phyloP scores from a whole-genome alignment of 2,113 vertebrate species.

The Macrotis lagotis region DNA sequence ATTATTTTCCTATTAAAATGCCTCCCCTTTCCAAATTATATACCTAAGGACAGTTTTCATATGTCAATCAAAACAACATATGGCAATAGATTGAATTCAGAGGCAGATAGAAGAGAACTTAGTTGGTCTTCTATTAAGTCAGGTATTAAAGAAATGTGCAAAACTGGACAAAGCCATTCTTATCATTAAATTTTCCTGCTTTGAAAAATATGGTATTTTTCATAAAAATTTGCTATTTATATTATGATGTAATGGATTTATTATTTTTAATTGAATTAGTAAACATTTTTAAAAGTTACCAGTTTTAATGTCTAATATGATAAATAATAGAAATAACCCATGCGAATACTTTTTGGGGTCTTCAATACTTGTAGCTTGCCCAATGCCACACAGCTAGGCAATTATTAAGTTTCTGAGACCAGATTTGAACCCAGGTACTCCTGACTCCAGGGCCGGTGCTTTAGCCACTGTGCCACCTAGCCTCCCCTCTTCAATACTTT shows the following conservation, averaged over 20 bases:
- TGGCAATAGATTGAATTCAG: not conserved
- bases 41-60: not conserved
- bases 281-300: not conserved
- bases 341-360: not conserved
- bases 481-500: not conserved
- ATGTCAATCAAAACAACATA: not conserved
- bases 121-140: not conserved
- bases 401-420: too few relatives aligned
- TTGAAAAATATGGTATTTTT: not conserved
- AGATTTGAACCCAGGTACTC: too few relatives aligned
- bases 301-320: not conserved
- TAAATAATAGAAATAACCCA: not conserved
- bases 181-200: not conserved
- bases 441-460: too few relatives aligned
- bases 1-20: not conserved
- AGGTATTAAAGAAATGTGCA: not conserved
- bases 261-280: not conserved
- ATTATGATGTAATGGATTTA: not conserved
- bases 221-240: not conserved
- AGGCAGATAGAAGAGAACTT: not conserved
- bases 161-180: not conserved
- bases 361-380: too few relatives aligned
- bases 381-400: too few relatives aligned
- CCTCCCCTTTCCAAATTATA: not conserved
- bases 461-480: too few relatives aligned